Conservation (phyloP, 2,888 invertebrate species). For the Busseola fusca region DNA sequence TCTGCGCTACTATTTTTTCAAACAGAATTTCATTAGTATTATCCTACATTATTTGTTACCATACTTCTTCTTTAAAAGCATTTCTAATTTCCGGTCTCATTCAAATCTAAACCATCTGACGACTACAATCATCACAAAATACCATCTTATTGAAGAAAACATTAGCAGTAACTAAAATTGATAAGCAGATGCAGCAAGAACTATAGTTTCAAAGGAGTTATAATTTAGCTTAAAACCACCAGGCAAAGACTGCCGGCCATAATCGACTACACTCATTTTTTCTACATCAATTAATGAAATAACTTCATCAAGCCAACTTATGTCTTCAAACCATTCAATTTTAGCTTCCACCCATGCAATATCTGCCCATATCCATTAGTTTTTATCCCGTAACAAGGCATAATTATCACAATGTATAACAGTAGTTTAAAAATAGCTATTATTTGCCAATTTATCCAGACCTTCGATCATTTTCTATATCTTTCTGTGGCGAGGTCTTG, state of each 20-base stretch:
- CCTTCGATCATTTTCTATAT: constrained; percentile 22
- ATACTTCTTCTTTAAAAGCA: not conserved
- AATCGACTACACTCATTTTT: constrained; percentile 6
- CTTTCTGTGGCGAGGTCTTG: constrained; percentile 50
- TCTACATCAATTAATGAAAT: constrained; percentile 21
- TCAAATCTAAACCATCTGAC: not conserved
- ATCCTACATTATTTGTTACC: not conserved
- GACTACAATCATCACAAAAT: not conserved
- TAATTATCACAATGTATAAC: constrained; percentile 68
- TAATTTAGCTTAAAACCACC: constrained; percentile 1
- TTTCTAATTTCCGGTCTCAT: no score
- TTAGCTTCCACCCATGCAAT: constrained; percentile 33
- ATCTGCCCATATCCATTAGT: constrained; percentile 61
- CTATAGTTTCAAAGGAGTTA: constrained; percentile 2
- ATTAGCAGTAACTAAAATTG: not conserved
- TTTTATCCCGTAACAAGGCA: constrained; percentile 63
- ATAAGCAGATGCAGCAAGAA: not conserved
- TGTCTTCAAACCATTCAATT: constrained; percentile 39
- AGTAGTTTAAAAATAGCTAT: constrained; percentile 68
- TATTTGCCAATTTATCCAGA: constrained; percentile 57
- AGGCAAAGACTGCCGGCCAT: not conserved
- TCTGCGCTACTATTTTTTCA: not conserved
- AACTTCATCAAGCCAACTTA: constrained; percentile 38
- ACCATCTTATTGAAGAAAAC: not conserved
- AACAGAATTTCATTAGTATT: not conserved